These are phyloP conservation scores for Eubasilissa splendida DNA, from an alignment of 2,888 invertebrate genomes.

Conservation along the genomic window DNA sequence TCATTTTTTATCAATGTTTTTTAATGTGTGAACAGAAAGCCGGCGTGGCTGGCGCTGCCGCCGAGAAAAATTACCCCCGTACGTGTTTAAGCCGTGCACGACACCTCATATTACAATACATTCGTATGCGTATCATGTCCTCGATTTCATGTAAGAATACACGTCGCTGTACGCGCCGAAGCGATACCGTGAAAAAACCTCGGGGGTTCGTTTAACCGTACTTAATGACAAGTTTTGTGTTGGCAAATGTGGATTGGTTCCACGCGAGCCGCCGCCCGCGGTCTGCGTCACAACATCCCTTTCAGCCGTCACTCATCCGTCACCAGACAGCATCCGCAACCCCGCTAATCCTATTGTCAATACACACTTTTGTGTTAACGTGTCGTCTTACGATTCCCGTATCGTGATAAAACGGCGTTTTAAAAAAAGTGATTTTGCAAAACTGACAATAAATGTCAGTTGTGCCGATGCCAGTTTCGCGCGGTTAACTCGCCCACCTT, in stretches of 20 bases:
- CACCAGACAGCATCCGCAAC: constrained; percentile 39
- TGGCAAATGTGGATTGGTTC: constrained; percentile 48
- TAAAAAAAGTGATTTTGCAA: constrained; percentile 30
- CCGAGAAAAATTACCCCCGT: constrained; percentile 5
- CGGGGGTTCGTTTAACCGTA: constrained; percentile 3
- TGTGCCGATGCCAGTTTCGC: constrained; percentile 20
- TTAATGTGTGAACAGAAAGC: constrained; percentile 24
- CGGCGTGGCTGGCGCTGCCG: neutral
- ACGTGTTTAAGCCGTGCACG: constrained; percentile 4
- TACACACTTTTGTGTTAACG: constrained; percentile 31
- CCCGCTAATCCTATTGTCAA: constrained; percentile 43
- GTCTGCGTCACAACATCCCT: constrained; percentile 55
- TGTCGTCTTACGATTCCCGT: constrained; percentile 17
- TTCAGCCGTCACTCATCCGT: constrained; percentile 56
- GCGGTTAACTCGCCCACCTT: neutral
- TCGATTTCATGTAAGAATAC: neutral
- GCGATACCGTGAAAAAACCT: constrained; percentile 1
- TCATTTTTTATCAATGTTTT: constrained; percentile 27
- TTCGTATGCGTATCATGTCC: constrained; percentile 17
- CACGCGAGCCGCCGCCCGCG: constrained; percentile 36
- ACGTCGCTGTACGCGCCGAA: neutral
- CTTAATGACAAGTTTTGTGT: constrained; percentile 49
- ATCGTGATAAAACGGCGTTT: constrained; percentile 25
- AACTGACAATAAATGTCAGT: constrained; percentile 29
- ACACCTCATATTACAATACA: neutral